Percentiles rank a stretch among this genome's conserved stretches.
These are phyloP conservation scores for Drosophila limbata DNA, from an alignment of 2,888 invertebrate species.

Conservation along the genomic window DNA sequence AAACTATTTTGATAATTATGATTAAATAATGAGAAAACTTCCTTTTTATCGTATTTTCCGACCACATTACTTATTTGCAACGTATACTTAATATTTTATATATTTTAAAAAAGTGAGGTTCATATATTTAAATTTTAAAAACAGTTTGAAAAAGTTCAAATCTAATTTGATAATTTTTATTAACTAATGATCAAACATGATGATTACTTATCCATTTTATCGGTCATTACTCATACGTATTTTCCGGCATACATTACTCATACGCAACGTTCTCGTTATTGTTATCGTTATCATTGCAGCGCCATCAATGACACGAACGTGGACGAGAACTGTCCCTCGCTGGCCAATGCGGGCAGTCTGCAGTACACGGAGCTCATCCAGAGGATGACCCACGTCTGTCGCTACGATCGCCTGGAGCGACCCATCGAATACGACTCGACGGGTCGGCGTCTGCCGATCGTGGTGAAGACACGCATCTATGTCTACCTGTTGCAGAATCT, in stretches of 20 bases:
- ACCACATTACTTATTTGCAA: too few relatives aligned
- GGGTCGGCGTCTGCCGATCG: slow-evolving; percentile 63
- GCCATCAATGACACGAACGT: slow-evolving; percentile 50
- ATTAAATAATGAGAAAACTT: too few relatives aligned
- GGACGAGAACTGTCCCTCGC: slow-evolving; percentile 79
- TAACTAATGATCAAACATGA: too few relatives aligned
- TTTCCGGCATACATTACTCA: slow-evolving; percentile 1
- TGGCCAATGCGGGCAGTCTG: slow-evolving; percentile 77
- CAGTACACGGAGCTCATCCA: slow-evolving; percentile 84
- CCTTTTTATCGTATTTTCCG: too few relatives aligned
- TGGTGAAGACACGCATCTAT: slow-evolving; percentile 80
- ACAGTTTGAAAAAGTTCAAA: too few relatives aligned
- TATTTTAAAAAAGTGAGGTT: too few relatives aligned
- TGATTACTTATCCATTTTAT: background rate
- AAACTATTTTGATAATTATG: too few relatives aligned
- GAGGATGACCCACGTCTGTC: slow-evolving; percentile 83
- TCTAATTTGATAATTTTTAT: too few relatives aligned
- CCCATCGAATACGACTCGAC: slow-evolving; percentile 68
- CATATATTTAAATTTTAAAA: too few relatives aligned
- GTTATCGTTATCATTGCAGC: slow-evolving; percentile 14
- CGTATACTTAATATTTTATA: too few relatives aligned
- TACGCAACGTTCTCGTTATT: background rate
- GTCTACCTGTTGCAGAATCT: slow-evolving; percentile 82
- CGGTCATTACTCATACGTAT: background rate
- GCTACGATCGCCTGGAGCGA: slow-evolving; percentile 83